Conservation (phyloP, 2,113 vertebrate species). For the Lipophrys pholis region DNA sequence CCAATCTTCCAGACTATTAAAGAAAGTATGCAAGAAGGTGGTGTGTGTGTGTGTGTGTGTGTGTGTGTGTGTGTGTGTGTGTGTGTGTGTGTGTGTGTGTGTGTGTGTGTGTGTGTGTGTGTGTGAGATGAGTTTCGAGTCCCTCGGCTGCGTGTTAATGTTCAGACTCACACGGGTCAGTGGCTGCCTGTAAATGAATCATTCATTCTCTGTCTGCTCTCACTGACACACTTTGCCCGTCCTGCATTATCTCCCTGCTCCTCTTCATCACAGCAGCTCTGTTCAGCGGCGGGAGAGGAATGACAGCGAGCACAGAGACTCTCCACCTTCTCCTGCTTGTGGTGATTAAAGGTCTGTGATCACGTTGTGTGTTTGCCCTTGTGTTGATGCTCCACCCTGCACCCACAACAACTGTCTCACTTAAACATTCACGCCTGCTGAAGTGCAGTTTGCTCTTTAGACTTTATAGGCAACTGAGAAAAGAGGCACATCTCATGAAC, state of each 20-base stretch:
- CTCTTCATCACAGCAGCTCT: slow-evolving; percentile 2
- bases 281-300: slow-evolving; percentile 16
- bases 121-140: not conserved
- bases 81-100: slow-evolving; percentile 8
- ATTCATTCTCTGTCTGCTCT: slow-evolving; percentile 68
- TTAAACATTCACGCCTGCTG: not conserved
- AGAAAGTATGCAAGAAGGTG: no score
- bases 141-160: slow-evolving; percentile 39
- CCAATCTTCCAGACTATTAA: not conserved
- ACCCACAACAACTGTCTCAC: slow-evolving; percentile 10
- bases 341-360: slow-evolving; percentile 25
- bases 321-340: not conserved
- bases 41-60: no score
- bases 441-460: not conserved
- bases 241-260: slow-evolving; percentile 54
- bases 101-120: slow-evolving; percentile 11
- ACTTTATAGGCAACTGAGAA: slow-evolving; percentile 8
- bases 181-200: slow-evolving; percentile 73
- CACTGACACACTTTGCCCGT: slow-evolving; percentile 58
- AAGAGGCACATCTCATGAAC: not conserved
- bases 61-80: not conserved
- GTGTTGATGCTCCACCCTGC: not conserved
- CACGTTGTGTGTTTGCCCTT: no score
- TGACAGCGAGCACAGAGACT: slow-evolving; percentile 14
- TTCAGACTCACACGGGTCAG: slow-evolving; percentile 53